These are phyloP conservation scores for Enteromius trimaculatus DNA, from an alignment of 2,797 vertebrate genomes.

Conservation along the genomic window DNA sequence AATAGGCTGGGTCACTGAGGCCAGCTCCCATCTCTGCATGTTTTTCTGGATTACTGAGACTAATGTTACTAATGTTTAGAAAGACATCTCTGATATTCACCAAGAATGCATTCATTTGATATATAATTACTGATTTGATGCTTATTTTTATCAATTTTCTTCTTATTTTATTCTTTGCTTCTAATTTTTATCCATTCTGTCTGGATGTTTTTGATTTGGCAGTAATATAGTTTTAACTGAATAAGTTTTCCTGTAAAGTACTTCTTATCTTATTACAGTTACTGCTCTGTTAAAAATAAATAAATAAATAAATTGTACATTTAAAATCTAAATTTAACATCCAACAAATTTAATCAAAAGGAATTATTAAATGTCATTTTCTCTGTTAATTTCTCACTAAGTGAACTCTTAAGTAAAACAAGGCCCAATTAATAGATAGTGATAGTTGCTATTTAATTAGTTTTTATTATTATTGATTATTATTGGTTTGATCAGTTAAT, in stretches of 20 bases:
- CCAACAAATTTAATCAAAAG: not conserved
- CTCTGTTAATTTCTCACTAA: not conserved
- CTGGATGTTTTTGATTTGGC: not conserved
- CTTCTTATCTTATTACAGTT: not conserved
- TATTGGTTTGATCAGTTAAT: not conserved
- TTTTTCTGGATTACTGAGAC: constrained; percentile 57
- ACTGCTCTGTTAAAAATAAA: not conserved
- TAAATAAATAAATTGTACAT: not conserved
- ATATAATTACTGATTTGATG: not conserved
- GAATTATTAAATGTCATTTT: not conserved
- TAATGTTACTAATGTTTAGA: not conserved
- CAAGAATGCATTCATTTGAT: not conserved
- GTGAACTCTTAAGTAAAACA: not conserved
- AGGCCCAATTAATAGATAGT: not conserved
- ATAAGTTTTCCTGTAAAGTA: not conserved
- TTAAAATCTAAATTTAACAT: not conserved
- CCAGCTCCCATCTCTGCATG: constrained; percentile 53
- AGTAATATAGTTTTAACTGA: not conserved
- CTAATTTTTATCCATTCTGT: not conserved
- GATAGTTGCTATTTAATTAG: not conserved
- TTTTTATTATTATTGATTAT: not conserved
- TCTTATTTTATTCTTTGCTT: not conserved
- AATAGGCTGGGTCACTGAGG: constrained; percentile 58
- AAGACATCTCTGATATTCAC: not conserved
- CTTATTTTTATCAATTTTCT: not conserved